Conservation (phyloP, 2,113 vertebrate species). For the Pelecanoides urinatrix region DNA sequence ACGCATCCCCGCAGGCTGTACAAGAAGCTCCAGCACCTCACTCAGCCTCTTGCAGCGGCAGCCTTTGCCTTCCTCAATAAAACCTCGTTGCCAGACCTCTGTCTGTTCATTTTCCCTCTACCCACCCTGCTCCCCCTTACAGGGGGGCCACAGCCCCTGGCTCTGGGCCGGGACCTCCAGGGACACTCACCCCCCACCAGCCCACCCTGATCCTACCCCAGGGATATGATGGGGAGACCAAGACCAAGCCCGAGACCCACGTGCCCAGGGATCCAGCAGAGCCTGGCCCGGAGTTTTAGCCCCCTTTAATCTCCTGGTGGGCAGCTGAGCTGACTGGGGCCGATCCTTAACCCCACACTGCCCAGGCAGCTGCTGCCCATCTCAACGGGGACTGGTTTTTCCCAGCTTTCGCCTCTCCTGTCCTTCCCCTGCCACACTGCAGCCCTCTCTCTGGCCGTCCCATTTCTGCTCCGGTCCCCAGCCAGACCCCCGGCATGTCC, state of each 20-base stretch:
- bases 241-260: background rate
- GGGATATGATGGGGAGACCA: no score
- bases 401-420: background rate
- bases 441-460: background rate
- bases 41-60: background rate
- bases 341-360: background rate
- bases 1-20: rapidly evolving
- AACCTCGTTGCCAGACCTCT: background rate
- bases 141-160: no score
- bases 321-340: background rate
- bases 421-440: background rate
- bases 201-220: no score
- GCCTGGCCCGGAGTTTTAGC: rapidly evolving
- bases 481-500: background rate
- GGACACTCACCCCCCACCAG: background rate
- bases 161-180: background rate
- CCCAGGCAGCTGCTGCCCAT: background rate
- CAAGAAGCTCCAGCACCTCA: rapidly evolving
- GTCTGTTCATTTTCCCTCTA: background rate
- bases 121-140: background rate
- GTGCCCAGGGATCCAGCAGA: background rate
- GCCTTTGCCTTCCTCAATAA: background rate
- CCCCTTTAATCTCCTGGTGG: no score
- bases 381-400: rapidly evolving
- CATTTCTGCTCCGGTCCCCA: background rate